A percentile compares a stretch with the other conserved stretches of the same genome.
Evolutionary conservation across 2,888 invertebrate species (phyloP).

Genomic region (Ramazzottius varieornatus): DNA sequence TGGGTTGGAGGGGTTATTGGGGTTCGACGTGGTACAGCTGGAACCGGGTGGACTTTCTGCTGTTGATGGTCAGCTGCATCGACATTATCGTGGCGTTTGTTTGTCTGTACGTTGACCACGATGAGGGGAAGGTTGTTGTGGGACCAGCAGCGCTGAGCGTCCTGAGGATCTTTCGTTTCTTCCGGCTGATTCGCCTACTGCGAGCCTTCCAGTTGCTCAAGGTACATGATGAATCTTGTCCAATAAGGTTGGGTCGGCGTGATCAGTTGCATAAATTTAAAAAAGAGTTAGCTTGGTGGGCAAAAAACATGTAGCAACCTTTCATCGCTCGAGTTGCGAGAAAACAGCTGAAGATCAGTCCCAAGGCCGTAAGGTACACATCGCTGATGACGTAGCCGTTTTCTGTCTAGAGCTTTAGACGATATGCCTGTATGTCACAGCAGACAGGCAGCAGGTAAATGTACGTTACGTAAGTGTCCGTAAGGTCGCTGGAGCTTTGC

Average conservation of each 20-base stretch:
- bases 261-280: not conserved
- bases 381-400: no score
- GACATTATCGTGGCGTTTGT: not conserved
- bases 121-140: not conserved
- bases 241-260: no score
- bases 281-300: not conserved
- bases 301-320: no score
- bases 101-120: not conserved
- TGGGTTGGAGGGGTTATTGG: not conserved
- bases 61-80: not conserved
- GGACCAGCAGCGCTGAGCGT: not conserved
- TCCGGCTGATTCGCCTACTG: not conserved
- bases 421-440: no score
- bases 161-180: not conserved
- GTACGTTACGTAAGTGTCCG: no score
- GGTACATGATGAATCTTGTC: no score
- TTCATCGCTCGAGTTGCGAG: no score
- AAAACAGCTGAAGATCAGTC: no score
- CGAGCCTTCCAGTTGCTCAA: not conserved
- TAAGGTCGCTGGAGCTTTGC: no score
- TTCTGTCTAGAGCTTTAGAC: no score
- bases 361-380: no score
- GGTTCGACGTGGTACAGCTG: not conserved
- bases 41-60: not conserved
- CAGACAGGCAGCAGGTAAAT: no score